phyloP scores from a whole-genome alignment of 2,888 invertebrate species.

The Malthinus flaveolus region DNA sequence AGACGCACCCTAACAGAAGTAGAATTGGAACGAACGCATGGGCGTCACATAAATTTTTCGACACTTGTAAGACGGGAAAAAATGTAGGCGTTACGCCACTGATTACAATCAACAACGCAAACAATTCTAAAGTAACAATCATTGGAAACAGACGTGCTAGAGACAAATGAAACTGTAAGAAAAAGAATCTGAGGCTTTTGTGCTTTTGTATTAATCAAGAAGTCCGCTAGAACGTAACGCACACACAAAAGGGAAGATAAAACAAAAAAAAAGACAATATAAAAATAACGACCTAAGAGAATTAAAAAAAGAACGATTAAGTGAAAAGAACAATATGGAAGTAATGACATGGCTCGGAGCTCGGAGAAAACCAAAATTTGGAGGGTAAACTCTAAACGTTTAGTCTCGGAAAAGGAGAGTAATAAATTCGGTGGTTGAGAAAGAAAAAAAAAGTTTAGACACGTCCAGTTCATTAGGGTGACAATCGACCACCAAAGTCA shows the following conservation, averaged over 20 bases:
- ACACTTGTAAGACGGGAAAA: neutral
- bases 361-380: neutral
- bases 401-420: conserved; percentile 6
- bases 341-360: conserved; percentile 18
- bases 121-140: conserved; percentile 28
- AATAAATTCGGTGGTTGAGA: conserved; percentile 12
- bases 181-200: conserved; percentile 27
- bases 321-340: conserved; percentile 21
- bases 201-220: conserved; percentile 32
- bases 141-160: conserved; percentile 24
- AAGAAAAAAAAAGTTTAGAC: conserved; percentile 16
- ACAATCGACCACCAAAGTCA: conserved; percentile 13
- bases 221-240: conserved; percentile 6
- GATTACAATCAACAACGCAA: conserved; percentile 24
- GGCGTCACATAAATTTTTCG: conserved; percentile 13
- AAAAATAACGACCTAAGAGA: conserved; percentile 20
- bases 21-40: conserved; percentile 6
- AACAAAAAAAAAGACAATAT: conserved; percentile 24
- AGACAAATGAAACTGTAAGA: conserved; percentile 29
- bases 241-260: conserved; percentile 6
- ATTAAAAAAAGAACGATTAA: conserved; percentile 27
- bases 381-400: neutral
- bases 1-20: conserved; percentile 3
- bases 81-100: conserved; percentile 18
- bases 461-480: conserved; percentile 29